Evolutionary conservation across 2,888 invertebrate species (phyloP).

Genomic region (Linnaemya vulpina): DNA sequence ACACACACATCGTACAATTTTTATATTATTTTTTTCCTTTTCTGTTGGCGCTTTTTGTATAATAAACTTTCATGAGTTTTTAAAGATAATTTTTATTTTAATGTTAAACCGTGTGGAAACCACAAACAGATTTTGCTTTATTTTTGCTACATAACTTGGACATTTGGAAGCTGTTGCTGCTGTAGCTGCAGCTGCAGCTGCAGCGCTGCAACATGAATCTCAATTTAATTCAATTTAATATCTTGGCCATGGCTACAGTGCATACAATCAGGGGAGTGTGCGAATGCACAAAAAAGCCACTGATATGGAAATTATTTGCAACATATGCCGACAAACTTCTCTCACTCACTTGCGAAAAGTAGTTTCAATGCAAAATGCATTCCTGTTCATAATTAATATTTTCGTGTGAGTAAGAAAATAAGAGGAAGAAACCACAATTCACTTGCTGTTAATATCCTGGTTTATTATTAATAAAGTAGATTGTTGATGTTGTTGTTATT

Average conservation of each 20-base stretch:
- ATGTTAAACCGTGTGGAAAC: constrained; percentile 72
- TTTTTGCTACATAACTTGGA: constrained; percentile 35
- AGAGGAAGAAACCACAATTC: not conserved
- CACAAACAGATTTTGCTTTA: constrained; percentile 46
- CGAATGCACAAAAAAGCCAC: constrained; percentile 81
- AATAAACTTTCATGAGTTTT: constrained; percentile 81
- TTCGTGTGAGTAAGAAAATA: not conserved
- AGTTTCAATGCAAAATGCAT: constrained; percentile 40
- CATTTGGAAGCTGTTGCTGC: constrained; percentile 24
- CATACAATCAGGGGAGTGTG: constrained; percentile 13
- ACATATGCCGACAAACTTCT: constrained; percentile 65
- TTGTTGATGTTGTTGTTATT: not conserved
- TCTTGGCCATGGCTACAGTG: constrained; percentile 37
- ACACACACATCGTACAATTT: constrained; percentile 46
- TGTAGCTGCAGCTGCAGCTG: constrained; percentile 35
- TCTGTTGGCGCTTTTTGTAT: constrained; percentile 64
- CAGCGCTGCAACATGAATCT: constrained; percentile 59
- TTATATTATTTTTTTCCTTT: constrained; percentile 24
- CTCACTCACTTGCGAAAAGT: constrained; percentile 1
- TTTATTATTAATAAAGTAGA: constrained; percentile 53
- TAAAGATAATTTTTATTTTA: constrained; percentile 70
- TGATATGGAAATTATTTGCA: constrained; percentile 83
- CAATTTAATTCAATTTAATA: constrained; percentile 58
- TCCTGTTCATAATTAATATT: constrained; percentile 44
- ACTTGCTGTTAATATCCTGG: constrained; percentile 54